Percentiles rank a stretch among this genome's conserved stretches.
phyloP scores from a whole-genome alignment of 2,888 invertebrate species.

The Cinara cedri region DNA sequence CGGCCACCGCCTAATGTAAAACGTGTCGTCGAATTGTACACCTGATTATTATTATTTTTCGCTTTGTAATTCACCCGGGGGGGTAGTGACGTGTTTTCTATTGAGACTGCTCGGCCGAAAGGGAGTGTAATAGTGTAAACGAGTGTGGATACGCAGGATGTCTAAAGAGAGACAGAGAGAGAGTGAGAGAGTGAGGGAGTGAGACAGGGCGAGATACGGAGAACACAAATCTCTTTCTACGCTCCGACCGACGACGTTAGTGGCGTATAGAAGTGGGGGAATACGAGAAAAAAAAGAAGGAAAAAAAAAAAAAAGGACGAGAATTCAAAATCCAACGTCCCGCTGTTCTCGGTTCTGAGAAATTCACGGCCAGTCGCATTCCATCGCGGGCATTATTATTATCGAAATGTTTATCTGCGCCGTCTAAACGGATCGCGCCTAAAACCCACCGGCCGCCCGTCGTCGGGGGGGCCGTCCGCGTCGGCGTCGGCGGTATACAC shows the following conservation, averaged over 20 bases:
- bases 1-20: not conserved
- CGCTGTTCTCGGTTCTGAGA: slow-evolving; percentile 52
- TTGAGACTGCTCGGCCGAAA: not conserved
- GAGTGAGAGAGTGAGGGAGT: no score
- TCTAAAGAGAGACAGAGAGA: no score
- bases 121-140: not conserved
- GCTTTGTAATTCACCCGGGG: slow-evolving; percentile 7
- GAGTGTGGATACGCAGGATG: not conserved
- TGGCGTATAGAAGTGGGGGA: not conserved
- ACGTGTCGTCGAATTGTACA: slow-evolving; percentile 29
- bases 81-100: not conserved
- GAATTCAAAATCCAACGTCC: slow-evolving; percentile 54
- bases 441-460: not conserved
- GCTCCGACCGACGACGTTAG: no score
- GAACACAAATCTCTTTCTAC: slow-evolving; percentile 16
- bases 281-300: not conserved
- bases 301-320: slow-evolving; percentile 21
- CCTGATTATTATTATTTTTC: slow-evolving; percentile 18
- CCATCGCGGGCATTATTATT: slow-evolving; percentile 42
- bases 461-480: not conserved
- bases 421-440: slow-evolving; percentile 42
- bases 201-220: not conserved
- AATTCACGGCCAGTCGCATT: slow-evolving; percentile 55
- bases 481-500: not conserved
- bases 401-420: slow-evolving; percentile 42